phyloP scores from a whole-genome alignment of 2,888 invertebrate species.

The Dusona sp. region DNA sequence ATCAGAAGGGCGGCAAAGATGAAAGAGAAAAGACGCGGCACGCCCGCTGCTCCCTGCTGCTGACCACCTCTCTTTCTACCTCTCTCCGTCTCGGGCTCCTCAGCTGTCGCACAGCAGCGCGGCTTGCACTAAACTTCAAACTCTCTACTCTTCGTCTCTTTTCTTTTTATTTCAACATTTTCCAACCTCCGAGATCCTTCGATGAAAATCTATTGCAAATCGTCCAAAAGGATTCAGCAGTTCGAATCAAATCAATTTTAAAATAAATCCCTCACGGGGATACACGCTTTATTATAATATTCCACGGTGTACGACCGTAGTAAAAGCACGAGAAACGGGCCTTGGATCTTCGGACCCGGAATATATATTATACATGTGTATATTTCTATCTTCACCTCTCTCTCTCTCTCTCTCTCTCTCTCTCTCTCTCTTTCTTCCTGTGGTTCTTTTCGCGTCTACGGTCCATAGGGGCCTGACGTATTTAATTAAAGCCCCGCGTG shows the following conservation, averaged over 20 bases:
- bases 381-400: not conserved
- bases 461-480: constrained; percentile 76
- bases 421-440: not conserved
- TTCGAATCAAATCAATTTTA: not conserved
- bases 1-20: constrained; percentile 75
- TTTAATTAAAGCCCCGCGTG: constrained; percentile 76
- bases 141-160: not conserved
- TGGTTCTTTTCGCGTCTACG: constrained; percentile 67
- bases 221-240: not conserved
- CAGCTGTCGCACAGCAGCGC: constrained; percentile 12
- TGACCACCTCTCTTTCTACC: constrained; percentile 67
- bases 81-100: constrained; percentile 18
- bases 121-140: not conserved
- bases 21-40: constrained; percentile 68
- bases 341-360: constrained; percentile 55
- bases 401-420: not conserved
- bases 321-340: constrained; percentile 28
- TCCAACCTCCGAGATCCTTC: not conserved
- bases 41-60: constrained; percentile 52
- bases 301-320: not conserved
- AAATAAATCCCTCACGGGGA: not conserved
- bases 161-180: constrained; percentile 9
- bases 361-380: constrained; percentile 12
- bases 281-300: constrained; percentile 13
- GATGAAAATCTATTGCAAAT: not conserved